A percentile compares a stretch with the other conserved stretches of the same genome.
These are phyloP conservation scores for Spodoptera frugiperda DNA, from an alignment of 1,140 invertebrate genomes.

Conservation along the genomic window DNA sequence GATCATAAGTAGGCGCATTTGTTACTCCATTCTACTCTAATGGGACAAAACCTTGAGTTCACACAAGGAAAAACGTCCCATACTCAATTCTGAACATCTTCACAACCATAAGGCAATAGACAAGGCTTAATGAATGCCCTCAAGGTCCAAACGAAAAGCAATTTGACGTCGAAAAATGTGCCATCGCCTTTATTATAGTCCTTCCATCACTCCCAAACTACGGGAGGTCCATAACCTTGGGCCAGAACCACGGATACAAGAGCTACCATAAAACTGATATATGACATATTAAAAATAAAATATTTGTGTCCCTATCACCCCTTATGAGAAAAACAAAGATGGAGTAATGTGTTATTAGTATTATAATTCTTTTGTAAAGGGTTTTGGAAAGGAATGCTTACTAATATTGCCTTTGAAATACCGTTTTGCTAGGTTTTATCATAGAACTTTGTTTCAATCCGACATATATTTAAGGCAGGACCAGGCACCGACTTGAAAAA, in stretches of 20 bases:
- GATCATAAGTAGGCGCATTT: too few relatives aligned
- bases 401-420: too few relatives aligned
- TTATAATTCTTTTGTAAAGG: background rate
- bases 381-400: background rate
- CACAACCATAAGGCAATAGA: too few relatives aligned
- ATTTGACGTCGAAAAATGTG: slow-evolving; percentile 21
- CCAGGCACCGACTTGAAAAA: too few relatives aligned
- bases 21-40: too few relatives aligned
- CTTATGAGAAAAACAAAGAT: slow-evolving; percentile 29
- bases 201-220: slow-evolving; percentile 6
- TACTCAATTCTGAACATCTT: background rate
- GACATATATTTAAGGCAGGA: too few relatives aligned
- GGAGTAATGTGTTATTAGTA: background rate
- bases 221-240: slow-evolving; percentile 20
- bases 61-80: too few relatives aligned
- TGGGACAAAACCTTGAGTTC: too few relatives aligned
- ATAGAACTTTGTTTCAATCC: too few relatives aligned
- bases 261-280: slow-evolving; percentile 31
- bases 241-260: background rate
- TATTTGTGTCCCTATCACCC: slow-evolving; percentile 22
- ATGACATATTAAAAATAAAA: slow-evolving; percentile 39
- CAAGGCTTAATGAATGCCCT: slow-evolving; percentile 2
- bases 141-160: background rate
- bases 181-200: slow-evolving; percentile 8
- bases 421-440: too few relatives aligned